Evolutionary conservation across 2,797 vertebrate species (phyloP), one percentile per base, ranked within the genome.

Genomic region (Meda fulgida): DNA sequence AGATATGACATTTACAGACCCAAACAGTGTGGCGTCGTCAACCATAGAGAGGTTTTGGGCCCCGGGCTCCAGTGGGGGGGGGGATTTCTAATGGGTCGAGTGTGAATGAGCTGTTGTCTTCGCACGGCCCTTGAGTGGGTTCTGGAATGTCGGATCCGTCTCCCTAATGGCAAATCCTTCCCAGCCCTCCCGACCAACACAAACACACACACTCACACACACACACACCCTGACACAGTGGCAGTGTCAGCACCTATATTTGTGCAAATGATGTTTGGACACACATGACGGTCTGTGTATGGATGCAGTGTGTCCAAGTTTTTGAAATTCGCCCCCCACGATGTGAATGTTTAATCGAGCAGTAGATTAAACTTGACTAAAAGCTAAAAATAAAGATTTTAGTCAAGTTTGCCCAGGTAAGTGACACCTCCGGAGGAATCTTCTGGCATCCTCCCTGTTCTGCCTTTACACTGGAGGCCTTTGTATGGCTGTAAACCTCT

Each of bases 71-170:
- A 67, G 58, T 29, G 79, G 85, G 71, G 65, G 71, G 65, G 79
- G 88, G 76, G 85, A 88, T 89, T 89, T 91, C 92, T 92, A 91
- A 90, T 85, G 78, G 88, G 84, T 83, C 76, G 53, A 82, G 73
- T 65, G 80, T 94, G 89, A 95, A 94, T 91, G 93, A 86, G 87
- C 90, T 88, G 90, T 93, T 94, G 92, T 95, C 88, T 91, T 78
- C 85, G 71, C 58, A 87, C 48, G 89, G 87, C 88, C 86, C 87
- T 83, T 90, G 88, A 91, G 92, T 95, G 92, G 93, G 92, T 88
- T 91, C 88, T 92, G 93, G 95, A 94, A 95, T 95, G 94, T 87
- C 60, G 70, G 29, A 81, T 83, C 66, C 58, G 67, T 86, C 80
- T 66, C 65, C 31, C 85, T 82, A 83, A 40, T 84, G 87, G 84